Base-by-base conservation (phyloP, 2,888 invertebrate species). In the Gastrophysa polygoni region DNA sequence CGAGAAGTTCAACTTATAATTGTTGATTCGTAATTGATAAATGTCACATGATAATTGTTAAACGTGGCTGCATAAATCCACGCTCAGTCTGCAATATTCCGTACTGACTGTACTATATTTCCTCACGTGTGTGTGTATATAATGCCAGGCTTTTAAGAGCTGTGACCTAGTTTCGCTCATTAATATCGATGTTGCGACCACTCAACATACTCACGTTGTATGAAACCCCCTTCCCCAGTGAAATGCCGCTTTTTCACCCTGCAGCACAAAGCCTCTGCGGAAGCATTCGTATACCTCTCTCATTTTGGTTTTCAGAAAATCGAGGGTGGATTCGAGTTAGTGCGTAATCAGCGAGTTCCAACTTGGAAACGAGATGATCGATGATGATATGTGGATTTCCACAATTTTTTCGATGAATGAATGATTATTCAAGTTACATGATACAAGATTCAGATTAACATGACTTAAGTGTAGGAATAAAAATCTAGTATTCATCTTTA, bases 151-250 rank as follows among this genome's bases (percentile, higher is more conserved):
- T 54, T 62, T 57, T 49, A 51, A 49, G 57, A 58, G 61, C 46
- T 43, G 55, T 63, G 62, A 63, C 62, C 62, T 59, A 63, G 24
- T 63, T 63, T 44, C 28, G 20, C 62, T 55, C 57, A 57, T 58
- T 62, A 62, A 52, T 55, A 62, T 63, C 62, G 62, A 63, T 46
- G 58, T n/a, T 38, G 4, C 38, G 38, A 38, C n/a, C 38, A 38
- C 14, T 38, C 11, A 38, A 38, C 38, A 14, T 38, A 38, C 38
- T 14, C 38, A 38, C 38, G 14, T 38, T 38, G 14, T 7, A 6
- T 14, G 38, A 14, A 38, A 38, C 14, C 14, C 38, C 1, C 14
- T 38, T 38, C 6, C 38, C n/a, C 3, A n/a, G 38, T 1, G 6
- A 38, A 38, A 14, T 4, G 32, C n/a, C n/a, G 38, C 3, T 38